Evolutionary conservation across 2,113 vertebrate species (phyloP), one percentile per base, ranked within the genome.

Genomic region (Sialia sialis): DNA sequence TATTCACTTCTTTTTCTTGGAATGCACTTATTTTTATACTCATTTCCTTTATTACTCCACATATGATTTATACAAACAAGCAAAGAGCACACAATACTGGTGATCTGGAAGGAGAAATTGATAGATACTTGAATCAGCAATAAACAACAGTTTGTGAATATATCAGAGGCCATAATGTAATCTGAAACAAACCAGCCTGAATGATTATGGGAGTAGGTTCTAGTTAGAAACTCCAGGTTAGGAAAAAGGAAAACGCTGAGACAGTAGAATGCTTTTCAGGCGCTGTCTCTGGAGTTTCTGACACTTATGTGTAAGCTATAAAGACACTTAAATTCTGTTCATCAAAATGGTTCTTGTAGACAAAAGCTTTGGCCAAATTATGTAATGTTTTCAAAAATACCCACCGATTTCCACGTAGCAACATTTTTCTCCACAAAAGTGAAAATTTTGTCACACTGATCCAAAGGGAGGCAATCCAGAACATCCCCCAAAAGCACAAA

Each of bases 361-460:
- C 16, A 69, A 49, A 70, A 68, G 14, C 23, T 81, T 79, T 54
- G 46, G 10, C 18, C 46, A 30, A 76, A 49, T 16, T 1, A 3
- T 1, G 10, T 1, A 10, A 16, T 21, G 7, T 23, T 80, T 32
- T 49, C 41, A 94, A 54, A 91, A 73, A 72, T 15, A 98, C 97
- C 97, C 97, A 99, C 99, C 4, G 99, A 99, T 97, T 99, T 99
- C 99, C 99, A 99, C 0, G 99, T 99, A 89, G 98, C 98, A 82
- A 99, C 99, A 87, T 99, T 99, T 93, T 99, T 99, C 97, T 99
- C 99, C 13, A 99, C 99, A 94, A 99, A 99, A 58, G 98, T 99
- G 96, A 99, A 99, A 88, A 99, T 99, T 95, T 96, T 99, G 95
- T 99, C 99, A 95, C 99, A 99, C 16, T 99, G 98, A 95, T 99